Base-by-base conservation (phyloP, 2,113 vertebrate species). In the Gobius niger region DNA sequence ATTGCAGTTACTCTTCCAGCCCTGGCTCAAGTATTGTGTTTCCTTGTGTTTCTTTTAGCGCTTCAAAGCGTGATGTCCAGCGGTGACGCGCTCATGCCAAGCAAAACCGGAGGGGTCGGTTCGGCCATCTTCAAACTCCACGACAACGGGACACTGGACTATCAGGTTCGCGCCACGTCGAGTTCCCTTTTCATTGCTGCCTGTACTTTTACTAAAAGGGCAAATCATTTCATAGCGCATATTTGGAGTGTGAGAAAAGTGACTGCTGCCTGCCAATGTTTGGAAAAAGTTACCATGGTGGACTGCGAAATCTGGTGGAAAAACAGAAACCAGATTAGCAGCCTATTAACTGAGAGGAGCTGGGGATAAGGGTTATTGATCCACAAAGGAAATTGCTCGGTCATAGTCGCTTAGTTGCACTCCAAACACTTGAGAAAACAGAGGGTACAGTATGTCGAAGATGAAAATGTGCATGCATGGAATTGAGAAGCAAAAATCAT, bases 61-160 rank as follows among this genome's bases (percentile, higher is more conserved):
- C 91, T 98, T 66, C 96, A 98, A 76, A 98, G 97, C 0, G 95
- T 99, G 73, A 94, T 98, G 77, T 97, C 97, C 0, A 95, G 97
- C 53, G 94, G 94, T 0, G 94, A 98, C 0, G 93, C 96, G 49
- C 69, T 99, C 88, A 85, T 76, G 15, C 95, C 96, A 0, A 94
- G 94, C 60, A 95, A 96, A 87, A 98, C 95, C 0, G 96, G 97
- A 7, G 96, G 95, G 0, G 95, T 96, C 0, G 97, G 95, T 9
- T 98, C 96, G 0, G 96, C 95, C 24, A 86, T 95, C 67, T 92
- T 99, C 73, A 78, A 57, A 0, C 91, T 99, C 46, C 94, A 97
- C 0, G 92, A 94, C 72, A 99, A 98, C 1, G 97, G 97, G 71
- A 98, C 95, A 0, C 85, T 98, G 73, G 92, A 96, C 68, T 98